Evolutionary conservation across 2,797 vertebrate species (phyloP).

Genomic region (Merluccius polli): DNA sequence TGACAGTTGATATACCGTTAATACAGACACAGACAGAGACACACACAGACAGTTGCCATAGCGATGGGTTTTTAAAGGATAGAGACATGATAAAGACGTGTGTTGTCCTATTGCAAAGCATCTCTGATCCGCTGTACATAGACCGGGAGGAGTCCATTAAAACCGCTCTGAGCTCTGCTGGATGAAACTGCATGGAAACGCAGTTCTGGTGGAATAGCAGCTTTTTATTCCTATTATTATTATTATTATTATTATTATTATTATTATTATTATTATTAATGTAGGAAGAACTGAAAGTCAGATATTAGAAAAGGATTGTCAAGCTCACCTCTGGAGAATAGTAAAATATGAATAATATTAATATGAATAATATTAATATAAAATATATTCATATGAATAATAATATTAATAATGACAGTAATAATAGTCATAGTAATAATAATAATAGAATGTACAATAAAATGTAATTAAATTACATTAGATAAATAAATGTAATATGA

Average conservation of each 20-base stretch:
- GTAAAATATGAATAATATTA: neutral
- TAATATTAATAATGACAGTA: neutral
- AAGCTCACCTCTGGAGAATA: neutral
- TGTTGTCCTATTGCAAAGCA: conserved; percentile 49
- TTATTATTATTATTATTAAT: too few species aligned
- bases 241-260: too few species aligned
- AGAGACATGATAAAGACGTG: neutral
- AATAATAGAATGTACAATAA: neutral
- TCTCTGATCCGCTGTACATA: conserved; percentile 61
- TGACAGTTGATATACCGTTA: neutral
- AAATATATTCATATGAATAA: neutral
- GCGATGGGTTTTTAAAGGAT: neutral
- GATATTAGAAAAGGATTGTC: neutral
- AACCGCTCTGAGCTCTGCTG: conserved; percentile 39
- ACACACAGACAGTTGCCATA: neutral
- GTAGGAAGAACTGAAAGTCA: too few species aligned
- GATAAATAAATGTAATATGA: too few species aligned
- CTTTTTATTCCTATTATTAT: conserved; percentile 23
- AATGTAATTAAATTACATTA: neutral
- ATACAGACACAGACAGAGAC: neutral
- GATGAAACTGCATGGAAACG: conserved; percentile 47
- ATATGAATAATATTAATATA: neutral
- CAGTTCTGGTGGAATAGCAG: conserved; percentile 38
- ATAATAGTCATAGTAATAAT: neutral
- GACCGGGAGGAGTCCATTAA: conserved; percentile 50